phyloP scores from a whole-genome alignment of 2,888 invertebrate species.

The Ophion ventricosus region DNA sequence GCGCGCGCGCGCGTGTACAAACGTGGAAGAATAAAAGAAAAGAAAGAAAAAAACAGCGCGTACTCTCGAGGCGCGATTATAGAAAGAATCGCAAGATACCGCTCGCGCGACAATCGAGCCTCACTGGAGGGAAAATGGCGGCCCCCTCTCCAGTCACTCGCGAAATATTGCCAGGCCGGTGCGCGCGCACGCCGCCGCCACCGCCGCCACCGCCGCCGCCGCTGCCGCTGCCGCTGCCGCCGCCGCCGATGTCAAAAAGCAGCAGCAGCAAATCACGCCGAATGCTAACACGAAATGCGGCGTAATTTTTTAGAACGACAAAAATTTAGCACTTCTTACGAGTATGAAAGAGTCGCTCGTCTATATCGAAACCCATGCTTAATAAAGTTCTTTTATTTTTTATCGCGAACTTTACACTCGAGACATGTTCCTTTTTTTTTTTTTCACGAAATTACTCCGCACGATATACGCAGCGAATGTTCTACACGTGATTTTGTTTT shows the following conservation, averaged over 20 bases:
- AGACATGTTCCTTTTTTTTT: no score
- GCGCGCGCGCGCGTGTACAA: no score
- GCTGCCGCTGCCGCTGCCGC: no score
- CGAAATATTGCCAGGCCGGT: conserved; percentile 54
- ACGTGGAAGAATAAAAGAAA: no score
- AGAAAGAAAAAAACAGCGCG: conserved; percentile 71
- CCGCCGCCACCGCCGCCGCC: no score
- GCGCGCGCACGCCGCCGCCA: no score
- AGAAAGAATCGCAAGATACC: conserved; percentile 65
- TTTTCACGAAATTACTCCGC: background rate
- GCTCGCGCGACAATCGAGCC: conserved; percentile 80
- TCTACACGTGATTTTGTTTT: background rate
- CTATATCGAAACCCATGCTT: background rate
- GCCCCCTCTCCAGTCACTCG: conserved; percentile 74
- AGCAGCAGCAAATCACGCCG: no score
- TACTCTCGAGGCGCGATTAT: conserved; percentile 65
- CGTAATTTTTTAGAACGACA: background rate
- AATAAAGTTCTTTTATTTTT: background rate
- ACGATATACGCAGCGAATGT: background rate
- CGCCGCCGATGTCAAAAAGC: conserved; percentile 66
- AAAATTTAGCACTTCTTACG: background rate
- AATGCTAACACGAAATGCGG: no score
- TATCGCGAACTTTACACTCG: background rate
- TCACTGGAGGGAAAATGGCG: conserved; percentile 82
- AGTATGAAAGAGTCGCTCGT: background rate